Evolutionary conservation across 1,140 invertebrate species (phyloP).

Genomic region (Copidosoma floridanum): DNA sequence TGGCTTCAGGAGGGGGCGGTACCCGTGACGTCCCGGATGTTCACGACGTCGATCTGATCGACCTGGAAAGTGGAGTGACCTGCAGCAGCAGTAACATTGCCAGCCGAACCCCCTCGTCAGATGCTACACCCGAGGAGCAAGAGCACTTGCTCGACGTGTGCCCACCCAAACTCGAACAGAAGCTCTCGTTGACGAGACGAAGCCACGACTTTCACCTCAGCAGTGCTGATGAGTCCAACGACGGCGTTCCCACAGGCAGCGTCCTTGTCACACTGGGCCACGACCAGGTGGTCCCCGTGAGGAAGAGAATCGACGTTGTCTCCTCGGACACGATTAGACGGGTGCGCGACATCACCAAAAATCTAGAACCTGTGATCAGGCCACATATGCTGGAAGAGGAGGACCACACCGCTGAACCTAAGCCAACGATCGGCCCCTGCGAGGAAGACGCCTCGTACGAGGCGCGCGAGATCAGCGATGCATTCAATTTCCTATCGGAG

Average conservation of each 20-base stretch:
- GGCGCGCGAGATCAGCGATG: conserved; percentile 44
- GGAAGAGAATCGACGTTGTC: conserved; percentile 51
- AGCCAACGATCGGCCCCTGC: conserved; percentile 1
- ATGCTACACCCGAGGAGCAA: conserved; percentile 44
- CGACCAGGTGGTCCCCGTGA: conserved; percentile 47
- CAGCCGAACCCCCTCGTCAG: conserved; percentile 22
- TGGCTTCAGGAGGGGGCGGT: background rate
- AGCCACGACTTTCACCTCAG: conserved; percentile 30
- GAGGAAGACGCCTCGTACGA: conserved; percentile 38
- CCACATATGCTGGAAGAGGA: background rate
- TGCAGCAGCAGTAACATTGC: conserved; percentile 33
- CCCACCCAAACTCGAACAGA: conserved; percentile 49
- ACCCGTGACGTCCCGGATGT: conserved; percentile 33
- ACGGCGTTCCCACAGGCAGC: conserved; percentile 32
- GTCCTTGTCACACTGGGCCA: conserved; percentile 51
- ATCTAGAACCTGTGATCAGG: conserved; percentile 47
- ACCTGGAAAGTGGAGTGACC: conserved; percentile 42
- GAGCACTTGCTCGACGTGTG: conserved; percentile 53
- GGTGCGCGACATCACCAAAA: conserved; percentile 50
- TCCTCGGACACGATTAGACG: conserved; percentile 53
- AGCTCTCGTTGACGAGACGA: conserved; percentile 42
- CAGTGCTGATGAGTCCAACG: conserved; percentile 24
- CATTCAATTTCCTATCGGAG: conserved; percentile 49
- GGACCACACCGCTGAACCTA: background rate
- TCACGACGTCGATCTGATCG: conserved; percentile 51